Evolutionary conservation across 2,797 vertebrate species (phyloP).

Genomic region (Sebastes alutus): DNA sequence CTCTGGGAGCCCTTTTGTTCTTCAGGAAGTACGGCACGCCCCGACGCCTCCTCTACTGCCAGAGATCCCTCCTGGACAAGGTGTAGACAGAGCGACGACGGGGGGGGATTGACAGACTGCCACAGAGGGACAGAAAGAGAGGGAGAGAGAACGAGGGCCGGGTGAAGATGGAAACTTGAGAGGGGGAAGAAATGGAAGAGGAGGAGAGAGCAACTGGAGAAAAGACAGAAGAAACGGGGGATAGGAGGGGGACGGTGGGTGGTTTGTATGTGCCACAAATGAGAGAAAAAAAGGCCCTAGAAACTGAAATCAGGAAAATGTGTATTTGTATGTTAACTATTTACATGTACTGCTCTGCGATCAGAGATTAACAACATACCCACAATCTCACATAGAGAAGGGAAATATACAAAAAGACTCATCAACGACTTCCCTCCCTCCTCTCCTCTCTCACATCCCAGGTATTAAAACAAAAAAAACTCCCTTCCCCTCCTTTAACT

Average conservation of each 20-base stretch:
- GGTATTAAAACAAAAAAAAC: slow-evolving; percentile 26
- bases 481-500: slow-evolving; percentile 64
- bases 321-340: slow-evolving; percentile 78
- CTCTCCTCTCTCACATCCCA: slow-evolving; percentile 48
- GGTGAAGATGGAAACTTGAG: slow-evolving; percentile 30
- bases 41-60: slow-evolving; percentile 91
- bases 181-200: slow-evolving; percentile 7
- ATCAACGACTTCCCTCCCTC: slow-evolving; percentile 29
- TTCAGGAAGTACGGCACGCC: slow-evolving; percentile 92
- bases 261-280: slow-evolving; percentile 66
- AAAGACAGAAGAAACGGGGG: slow-evolving; percentile 24
- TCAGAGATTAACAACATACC: slow-evolving; percentile 55
- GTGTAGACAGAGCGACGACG: slow-evolving; percentile 72
- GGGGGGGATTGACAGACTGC: slow-evolving; percentile 56
- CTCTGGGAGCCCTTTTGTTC: slow-evolving; percentile 87
- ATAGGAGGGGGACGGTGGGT: slow-evolving; percentile 18
- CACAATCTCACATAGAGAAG: slow-evolving; percentile 34
- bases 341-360: slow-evolving; percentile 68
- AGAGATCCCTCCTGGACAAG: slow-evolving; percentile 88
- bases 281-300: slow-evolving; percentile 51
- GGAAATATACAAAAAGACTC: slow-evolving; percentile 49
- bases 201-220: slow-evolving; percentile 28
- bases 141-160: slow-evolving; percentile 32
- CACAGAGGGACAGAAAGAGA: slow-evolving; percentile 59
- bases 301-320: slow-evolving; percentile 79